These are phyloP conservation scores for Premnoplex brunnescens DNA, from an alignment of 2,797 vertebrate genomes.

Conservation along the genomic window DNA sequence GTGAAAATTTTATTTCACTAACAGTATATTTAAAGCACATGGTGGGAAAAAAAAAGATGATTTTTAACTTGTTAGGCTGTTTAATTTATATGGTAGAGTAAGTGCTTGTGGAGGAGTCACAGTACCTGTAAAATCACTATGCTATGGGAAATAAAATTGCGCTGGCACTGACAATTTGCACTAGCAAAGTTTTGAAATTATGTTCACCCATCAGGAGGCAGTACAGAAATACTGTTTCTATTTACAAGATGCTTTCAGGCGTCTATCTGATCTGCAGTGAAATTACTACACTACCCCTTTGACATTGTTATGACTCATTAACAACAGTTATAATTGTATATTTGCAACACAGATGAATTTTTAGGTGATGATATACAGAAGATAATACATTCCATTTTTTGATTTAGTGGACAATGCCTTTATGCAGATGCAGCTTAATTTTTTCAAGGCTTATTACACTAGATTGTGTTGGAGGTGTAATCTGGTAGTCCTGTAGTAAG, in stretches of 20 bases:
- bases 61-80: conserved; percentile 49
- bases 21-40: conserved; percentile 49
- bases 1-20: not conserved
- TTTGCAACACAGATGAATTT: not conserved
- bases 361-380: not conserved
- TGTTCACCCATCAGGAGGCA: conserved; percentile 26
- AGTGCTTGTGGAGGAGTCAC: conserved; percentile 41
- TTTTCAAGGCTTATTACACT: not conserved
- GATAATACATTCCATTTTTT: not conserved
- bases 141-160: conserved; percentile 54
- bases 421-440: not conserved
- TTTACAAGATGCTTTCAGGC: not conserved
- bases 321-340: not conserved
- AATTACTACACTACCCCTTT: conserved; percentile 3
- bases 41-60: not conserved
- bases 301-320: not conserved
- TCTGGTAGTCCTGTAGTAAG: not conserved
- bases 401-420: not conserved
- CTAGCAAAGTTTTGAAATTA: conserved; percentile 47
- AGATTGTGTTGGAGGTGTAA: not conserved
- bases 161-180: not conserved
- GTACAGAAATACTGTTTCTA: conserved; percentile 30
- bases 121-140: conserved; percentile 55
- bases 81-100: conserved; percentile 57
- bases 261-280: not conserved